Percentiles rank a stretch among this genome's conserved stretches.
These are phyloP conservation scores for Illadopsis cleaveri DNA, from an alignment of 2,113 vertebrate species.

Conservation along the genomic window DNA sequence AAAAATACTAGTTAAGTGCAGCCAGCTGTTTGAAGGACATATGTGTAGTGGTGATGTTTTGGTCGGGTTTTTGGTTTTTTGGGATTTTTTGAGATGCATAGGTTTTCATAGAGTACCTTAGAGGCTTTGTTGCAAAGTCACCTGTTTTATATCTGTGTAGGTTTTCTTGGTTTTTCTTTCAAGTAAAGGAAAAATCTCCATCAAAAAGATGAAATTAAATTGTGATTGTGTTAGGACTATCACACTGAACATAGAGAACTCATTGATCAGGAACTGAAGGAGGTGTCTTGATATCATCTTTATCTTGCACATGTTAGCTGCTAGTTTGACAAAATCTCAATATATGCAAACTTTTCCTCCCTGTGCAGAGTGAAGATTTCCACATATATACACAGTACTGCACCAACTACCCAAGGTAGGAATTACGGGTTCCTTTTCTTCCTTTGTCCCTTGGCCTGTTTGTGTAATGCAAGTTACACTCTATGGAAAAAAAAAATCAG, in stretches of 20 bases:
- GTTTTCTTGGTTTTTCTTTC: neutral
- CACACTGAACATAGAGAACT: neutral
- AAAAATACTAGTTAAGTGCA: neutral
- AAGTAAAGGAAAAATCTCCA: neutral
- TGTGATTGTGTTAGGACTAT: neutral
- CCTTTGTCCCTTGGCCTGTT: neutral
- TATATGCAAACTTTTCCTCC: neutral
- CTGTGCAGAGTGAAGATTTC: conserved; percentile 91
- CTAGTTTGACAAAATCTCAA: neutral
- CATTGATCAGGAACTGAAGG: neutral
- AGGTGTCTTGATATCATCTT: neutral
- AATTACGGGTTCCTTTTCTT: neutral
- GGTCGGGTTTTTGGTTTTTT: neutral
- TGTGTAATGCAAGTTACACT: neutral
- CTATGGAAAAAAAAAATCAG: neutral
- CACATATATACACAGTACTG: conserved; percentile 97
- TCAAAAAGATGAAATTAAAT: neutral
- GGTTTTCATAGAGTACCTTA: neutral
- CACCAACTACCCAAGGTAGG: conserved; percentile 94
- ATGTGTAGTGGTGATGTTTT: neutral
- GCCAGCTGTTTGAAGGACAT: neutral
- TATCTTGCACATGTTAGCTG: neutral
- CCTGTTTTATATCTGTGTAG: neutral
- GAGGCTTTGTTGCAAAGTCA: neutral
- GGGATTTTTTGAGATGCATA: neutral